Evolutionary conservation across 1,140 invertebrate species (phyloP).

Genomic region (Drosophila aff.): DNA sequence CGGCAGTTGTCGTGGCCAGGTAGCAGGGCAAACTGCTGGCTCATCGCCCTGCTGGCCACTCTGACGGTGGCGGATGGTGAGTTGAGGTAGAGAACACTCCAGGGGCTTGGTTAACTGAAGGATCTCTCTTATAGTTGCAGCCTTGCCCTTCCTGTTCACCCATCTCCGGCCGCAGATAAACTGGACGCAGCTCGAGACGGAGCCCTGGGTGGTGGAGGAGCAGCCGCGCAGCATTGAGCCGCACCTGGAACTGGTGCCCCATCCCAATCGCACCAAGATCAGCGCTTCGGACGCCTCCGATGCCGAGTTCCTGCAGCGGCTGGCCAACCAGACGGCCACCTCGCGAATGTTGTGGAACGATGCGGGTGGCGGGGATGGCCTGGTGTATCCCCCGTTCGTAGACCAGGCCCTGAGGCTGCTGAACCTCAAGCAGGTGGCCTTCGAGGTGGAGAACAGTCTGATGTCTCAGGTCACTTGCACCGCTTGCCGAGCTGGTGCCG

Average conservation of each 20-base stretch:
- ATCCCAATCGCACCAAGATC: slow-evolving; percentile 84
- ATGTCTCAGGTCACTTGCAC: slow-evolving; percentile 96
- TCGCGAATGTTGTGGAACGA: slow-evolving; percentile 89
- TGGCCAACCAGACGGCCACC: slow-evolving; percentile 85
- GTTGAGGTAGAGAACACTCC: slow-evolving; percentile 1
- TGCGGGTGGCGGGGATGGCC: slow-evolving; percentile 88
- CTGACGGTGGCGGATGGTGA: slow-evolving; percentile 57
- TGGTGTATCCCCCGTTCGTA: slow-evolving; percentile 91
- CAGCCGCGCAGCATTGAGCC: slow-evolving; percentile 86
- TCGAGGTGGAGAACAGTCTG: slow-evolving; percentile 94
- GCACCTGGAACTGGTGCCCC: slow-evolving; percentile 85
- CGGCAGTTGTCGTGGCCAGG: slow-evolving; percentile 35
- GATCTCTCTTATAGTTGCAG: slow-evolving; percentile 14
- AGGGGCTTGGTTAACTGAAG: neutral
- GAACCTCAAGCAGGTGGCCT: slow-evolving; percentile 93
- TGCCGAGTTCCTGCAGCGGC: slow-evolving; percentile 86
- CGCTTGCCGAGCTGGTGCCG: slow-evolving; percentile 94
- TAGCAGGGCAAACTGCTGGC: slow-evolving; percentile 62
- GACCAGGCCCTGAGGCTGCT: slow-evolving; percentile 93
- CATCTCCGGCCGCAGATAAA: slow-evolving; percentile 85
- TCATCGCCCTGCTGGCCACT: slow-evolving; percentile 49
- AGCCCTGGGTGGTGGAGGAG: slow-evolving; percentile 86
- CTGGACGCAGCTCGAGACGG: slow-evolving; percentile 86
- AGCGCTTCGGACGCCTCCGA: slow-evolving; percentile 84
- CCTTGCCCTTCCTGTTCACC: slow-evolving; percentile 73